Conservation (phyloP, 2,113 vertebrate genomes). For the Scatophagus argus region DNA sequence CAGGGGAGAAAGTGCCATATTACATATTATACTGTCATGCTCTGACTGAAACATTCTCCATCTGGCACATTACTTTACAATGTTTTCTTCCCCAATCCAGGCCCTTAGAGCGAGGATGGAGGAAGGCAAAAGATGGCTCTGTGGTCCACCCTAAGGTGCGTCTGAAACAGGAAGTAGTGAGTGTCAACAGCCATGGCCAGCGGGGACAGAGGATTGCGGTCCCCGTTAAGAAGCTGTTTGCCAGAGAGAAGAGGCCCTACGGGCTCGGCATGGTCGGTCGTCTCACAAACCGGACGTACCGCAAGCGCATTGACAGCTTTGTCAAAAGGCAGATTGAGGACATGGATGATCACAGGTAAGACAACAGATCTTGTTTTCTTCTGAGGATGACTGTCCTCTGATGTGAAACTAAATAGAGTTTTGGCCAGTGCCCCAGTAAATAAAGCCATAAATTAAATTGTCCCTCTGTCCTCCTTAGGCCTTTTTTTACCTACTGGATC, state of each 20-base stretch:
- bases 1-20: neutral
- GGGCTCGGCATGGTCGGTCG: slow-evolving; percentile 96
- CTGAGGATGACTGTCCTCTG: no score
- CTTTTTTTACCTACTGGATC: slow-evolving; percentile 99
- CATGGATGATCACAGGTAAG: slow-evolving; percentile 96
- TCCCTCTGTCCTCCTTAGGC: slow-evolving; percentile 79
- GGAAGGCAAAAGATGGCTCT: slow-evolving; percentile 90
- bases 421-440: neutral
- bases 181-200: slow-evolving; percentile 81
- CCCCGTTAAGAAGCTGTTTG: slow-evolving; percentile 94
- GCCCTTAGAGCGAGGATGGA: slow-evolving; percentile 94
- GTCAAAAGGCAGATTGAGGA: slow-evolving; percentile 97
- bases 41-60: neutral
- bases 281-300: slow-evolving; percentile 96
- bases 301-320: slow-evolving; percentile 96
- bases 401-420: neutral
- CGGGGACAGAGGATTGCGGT: slow-evolving; percentile 92
- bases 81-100: slow-evolving; percentile 68
- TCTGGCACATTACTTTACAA: neutral
- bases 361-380: neutral
- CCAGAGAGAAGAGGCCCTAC: slow-evolving; percentile 94
- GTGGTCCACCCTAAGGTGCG: slow-evolving; percentile 89
- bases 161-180: slow-evolving; percentile 95
- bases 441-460: neutral
- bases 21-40: neutral